Base-by-base conservation (phyloP, 2,113 vertebrate genomes). In the Bubo bubo region DNA sequence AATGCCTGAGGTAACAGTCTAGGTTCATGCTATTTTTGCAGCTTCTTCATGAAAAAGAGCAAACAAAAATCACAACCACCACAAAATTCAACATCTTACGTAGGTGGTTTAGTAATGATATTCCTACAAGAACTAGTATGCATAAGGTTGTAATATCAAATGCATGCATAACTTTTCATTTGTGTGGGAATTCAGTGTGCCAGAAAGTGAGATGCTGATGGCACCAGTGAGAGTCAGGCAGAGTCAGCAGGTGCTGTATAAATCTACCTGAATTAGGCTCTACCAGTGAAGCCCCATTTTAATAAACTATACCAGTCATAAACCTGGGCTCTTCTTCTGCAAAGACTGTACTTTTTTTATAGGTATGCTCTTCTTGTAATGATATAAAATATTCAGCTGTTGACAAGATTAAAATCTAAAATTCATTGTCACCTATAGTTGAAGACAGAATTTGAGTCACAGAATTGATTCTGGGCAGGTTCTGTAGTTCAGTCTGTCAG, bases 391-490 rank as follows among this genome's bases (percentile, higher is more conserved):
- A 87, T 39, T 72, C 22, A 0, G 20, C 63, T 95, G 70, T 89
- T 94, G 91, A 77, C 87, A 85, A 91, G 73, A 87, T 91, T 94
- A 95, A 91, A 85, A 92, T 92, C 74, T 88, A 89, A 93, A 96
- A 95, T 93, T 94, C 49, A 89, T 91, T 96, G 83, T 79, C 70
- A 77, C 41, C 76, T 89, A 35, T 83, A 79, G 82, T 79, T 86
- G 79, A 60, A 82, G 68, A 59, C 75, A 80, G 86, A 43, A 52
- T 93, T 72, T 94, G 88, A 96, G 47, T 60, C 66, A 64, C 18
- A 12, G 58, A 81, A 92, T 95, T 96, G 73, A 93, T 96, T 93
- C 71, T 74, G 56, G 49, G 67, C 35, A 80, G 71, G 35, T 66
- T 92, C 85, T 90, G n/a, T 74, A 59, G 59, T 94, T 84, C 89